A percentile compares a stretch with the other conserved stretches of the same genome.
Evolutionary conservation across 2,113 vertebrate genomes (phyloP).

Genomic region (Excalfactoria chinensis): DNA sequence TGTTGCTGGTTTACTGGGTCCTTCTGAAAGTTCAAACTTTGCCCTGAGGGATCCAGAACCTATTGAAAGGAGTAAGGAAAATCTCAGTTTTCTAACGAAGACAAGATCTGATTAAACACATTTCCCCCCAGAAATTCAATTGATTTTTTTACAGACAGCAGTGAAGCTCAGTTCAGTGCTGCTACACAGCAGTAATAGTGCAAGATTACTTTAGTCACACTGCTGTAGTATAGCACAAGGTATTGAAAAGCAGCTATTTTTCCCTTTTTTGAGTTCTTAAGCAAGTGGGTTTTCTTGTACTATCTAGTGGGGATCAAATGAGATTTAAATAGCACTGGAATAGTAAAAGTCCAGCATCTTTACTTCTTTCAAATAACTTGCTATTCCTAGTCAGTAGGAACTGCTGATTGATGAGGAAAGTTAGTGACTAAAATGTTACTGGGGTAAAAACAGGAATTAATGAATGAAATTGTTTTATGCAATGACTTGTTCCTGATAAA

Average conservation of each 20-base stretch:
- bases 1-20: conserved; percentile 91
- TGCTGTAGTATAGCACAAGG: background rate
- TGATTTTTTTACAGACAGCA: background rate
- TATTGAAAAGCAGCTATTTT: background rate
- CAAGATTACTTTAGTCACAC: background rate
- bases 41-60: conserved; percentile 94
- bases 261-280: background rate
- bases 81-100: background rate
- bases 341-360: background rate
- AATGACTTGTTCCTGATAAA: background rate
- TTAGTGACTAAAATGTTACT: background rate
- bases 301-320: background rate
- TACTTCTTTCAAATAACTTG: background rate
- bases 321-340: background rate
- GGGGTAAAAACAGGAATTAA: background rate
- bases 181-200: background rate
- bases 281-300: background rate
- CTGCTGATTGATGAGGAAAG: background rate
- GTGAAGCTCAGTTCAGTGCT: background rate
- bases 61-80: conserved; percentile 40
- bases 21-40: conserved; percentile 94
- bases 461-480: background rate
- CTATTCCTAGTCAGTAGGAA: background rate
- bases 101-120: background rate
- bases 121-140: background rate